phyloP scores from a whole-genome alignment of 2,888 invertebrate species.

The Abrostola tripartita region DNA sequence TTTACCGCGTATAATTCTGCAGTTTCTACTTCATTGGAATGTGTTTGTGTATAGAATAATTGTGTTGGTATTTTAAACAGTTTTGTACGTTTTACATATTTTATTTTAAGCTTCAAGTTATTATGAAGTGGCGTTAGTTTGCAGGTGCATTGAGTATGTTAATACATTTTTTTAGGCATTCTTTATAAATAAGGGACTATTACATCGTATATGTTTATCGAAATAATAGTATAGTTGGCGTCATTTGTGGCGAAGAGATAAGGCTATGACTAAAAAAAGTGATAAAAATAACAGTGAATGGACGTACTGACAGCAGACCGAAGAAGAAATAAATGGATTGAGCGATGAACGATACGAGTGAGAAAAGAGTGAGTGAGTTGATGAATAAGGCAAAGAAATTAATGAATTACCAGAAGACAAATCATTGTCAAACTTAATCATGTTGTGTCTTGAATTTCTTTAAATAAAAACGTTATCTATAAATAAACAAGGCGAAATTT shows the following conservation, averaged over 20 bases:
- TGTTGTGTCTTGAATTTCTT: background rate
- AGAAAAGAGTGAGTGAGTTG: no score
- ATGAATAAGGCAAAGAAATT: no score
- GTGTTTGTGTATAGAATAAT: slow-evolving; percentile 14
- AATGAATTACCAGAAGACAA: no score
- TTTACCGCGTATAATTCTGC: slow-evolving; percentile 37
- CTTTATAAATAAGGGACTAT: no score
- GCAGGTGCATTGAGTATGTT: background rate
- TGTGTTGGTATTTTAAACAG: slow-evolving; percentile 10
- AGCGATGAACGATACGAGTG: no score
- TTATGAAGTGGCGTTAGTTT: background rate
- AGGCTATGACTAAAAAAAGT: no score
- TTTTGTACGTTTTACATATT: background rate
- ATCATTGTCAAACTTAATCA: background rate
- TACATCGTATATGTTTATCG: no score
- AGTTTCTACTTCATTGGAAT: slow-evolving; percentile 38
- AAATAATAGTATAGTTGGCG: no score
- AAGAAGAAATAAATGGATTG: no score
- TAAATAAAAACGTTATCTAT: background rate
- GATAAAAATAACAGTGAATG: no score
- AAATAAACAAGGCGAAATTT: slow-evolving; percentile 6
- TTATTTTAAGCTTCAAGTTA: background rate
- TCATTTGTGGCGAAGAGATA: no score
- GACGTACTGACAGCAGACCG: no score
- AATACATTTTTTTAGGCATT: background rate